Evolutionary conservation across 2,113 vertebrate genomes (phyloP).

Genomic region (Hiodon alosoides): DNA sequence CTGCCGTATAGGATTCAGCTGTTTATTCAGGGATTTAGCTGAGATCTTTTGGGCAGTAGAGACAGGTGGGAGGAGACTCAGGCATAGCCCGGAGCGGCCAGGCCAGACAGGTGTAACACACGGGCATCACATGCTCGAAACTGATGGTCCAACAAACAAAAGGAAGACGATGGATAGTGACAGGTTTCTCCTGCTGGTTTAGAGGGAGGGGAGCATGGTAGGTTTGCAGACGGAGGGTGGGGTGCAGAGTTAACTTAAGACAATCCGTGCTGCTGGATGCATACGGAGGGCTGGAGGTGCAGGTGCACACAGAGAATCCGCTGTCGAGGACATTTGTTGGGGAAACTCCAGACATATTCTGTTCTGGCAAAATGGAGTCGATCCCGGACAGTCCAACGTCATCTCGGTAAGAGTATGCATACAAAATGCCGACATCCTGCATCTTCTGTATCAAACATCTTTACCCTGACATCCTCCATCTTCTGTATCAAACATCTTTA

Average conservation of each 20-base stretch:
- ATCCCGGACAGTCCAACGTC: conserved; percentile 1
- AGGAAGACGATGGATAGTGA: conserved; percentile 16
- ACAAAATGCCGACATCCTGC: not conserved
- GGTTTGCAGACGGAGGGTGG: not conserved
- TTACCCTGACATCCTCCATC: too few relatives aligned
- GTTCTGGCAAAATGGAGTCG: conserved; percentile 32
- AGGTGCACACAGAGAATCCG: not conserved
- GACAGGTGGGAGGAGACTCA: not conserved
- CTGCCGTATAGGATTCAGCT: too few relatives aligned
- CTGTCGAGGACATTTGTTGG: not conserved
- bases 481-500: too few relatives aligned
- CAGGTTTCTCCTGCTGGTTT: not conserved
- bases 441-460: too few relatives aligned
- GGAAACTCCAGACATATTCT: not conserved
- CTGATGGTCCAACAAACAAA: conserved; percentile 37
- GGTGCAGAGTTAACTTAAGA: not conserved
- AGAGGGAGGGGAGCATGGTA: not conserved
- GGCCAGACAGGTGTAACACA: too few relatives aligned
- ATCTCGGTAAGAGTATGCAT: conserved; percentile 28
- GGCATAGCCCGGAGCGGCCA: too few relatives aligned
- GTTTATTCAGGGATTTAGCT: not conserved
- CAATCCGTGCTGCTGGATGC: not conserved
- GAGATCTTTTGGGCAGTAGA: not conserved
- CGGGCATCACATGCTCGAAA: conserved; percentile 4
- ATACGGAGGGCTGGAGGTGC: not conserved